Evolutionary conservation across 2,888 invertebrate genomes (phyloP).

Genomic region (Himalopsyche anomala): DNA sequence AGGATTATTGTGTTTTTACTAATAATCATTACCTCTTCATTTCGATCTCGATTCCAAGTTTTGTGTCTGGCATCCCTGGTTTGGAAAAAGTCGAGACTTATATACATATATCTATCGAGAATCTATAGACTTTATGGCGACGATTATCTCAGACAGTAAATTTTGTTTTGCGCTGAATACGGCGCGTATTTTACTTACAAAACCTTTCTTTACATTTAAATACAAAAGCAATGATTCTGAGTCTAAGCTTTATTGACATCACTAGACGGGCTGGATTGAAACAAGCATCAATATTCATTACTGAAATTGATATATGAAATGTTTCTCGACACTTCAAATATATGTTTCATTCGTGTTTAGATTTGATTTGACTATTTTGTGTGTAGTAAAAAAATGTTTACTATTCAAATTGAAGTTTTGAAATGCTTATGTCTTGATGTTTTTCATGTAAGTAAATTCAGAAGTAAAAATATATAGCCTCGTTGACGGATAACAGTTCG

Average conservation of each 20-base stretch:
- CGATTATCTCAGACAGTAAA: neutral
- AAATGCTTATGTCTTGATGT: too few relatives aligned
- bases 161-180: neutral
- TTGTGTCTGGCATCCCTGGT: too few relatives aligned
- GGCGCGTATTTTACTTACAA: neutral
- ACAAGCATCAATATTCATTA: slow-evolving; percentile 27
- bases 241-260: neutral
- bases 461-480: too few relatives aligned
- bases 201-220: neutral
- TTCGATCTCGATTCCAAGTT: too few relatives aligned
- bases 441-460: too few relatives aligned
- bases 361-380: too few relatives aligned
- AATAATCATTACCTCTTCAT: too few relatives aligned
- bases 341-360: neutral
- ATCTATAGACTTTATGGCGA: neutral
- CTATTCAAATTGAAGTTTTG: neutral
- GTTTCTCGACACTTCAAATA: neutral
- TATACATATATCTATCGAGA: too few relatives aligned
- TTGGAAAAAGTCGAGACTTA: too few relatives aligned
- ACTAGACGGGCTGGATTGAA: neutral
- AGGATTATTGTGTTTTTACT: too few relatives aligned
- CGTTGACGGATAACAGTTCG: too few relatives aligned
- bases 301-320: neutral
- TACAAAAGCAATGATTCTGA: neutral
- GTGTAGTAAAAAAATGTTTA: neutral